Base-by-base conservation (phyloP, 1,140 invertebrate genomes). In the Callitettix versicolor region DNA sequence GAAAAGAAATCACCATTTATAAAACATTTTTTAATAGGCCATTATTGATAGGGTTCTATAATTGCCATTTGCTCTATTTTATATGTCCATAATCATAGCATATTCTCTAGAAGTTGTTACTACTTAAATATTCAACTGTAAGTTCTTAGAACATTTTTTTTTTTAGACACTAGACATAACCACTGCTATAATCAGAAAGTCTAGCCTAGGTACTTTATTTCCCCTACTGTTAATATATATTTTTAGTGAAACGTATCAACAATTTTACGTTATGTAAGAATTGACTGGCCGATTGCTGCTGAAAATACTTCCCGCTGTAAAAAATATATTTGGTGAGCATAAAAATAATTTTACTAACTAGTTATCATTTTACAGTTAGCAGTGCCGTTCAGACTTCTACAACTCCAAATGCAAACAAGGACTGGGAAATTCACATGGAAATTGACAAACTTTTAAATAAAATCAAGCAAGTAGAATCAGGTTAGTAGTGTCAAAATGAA, bases 371-470 rank as follows among this genome's bases (percentile, higher is more conserved):
- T 57, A 3, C 43, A 58, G 58, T 59, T 18, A 59, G 54, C 18
- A 64, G 60, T 57, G 50, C 47, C 5, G 33, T 60, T 33, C 52
- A 55, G 15, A 7, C 53, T 21, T 20, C 57, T 17, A 47, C 51
- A 41, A 42, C 46, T 21, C 15, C 48, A 54, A 59, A 48, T 40
- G 17, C 17, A 36, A 55, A 14, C 30, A 72, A 69, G 60, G 73
- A 76, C 59, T 73, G 68, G 68, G 72, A 75, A 14, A 70, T 73
- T 46, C 73, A 72, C 60, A 36, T 66, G 18, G 69, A 73, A 58
- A 69, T 77, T 24, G 62, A 69, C 56, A 65, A 67, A 15, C 44
- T 75, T 5, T 61, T 77, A n/a, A 65, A 71, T 56, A 72, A 72
- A 60, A 69, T 77, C 6, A 60, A 64, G 30, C 66, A 69, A 56